Evolutionary conservation across 2,888 invertebrate genomes (phyloP), one percentile per base, ranked within the genome.

Genomic region (Apamea epomidion): DNA sequence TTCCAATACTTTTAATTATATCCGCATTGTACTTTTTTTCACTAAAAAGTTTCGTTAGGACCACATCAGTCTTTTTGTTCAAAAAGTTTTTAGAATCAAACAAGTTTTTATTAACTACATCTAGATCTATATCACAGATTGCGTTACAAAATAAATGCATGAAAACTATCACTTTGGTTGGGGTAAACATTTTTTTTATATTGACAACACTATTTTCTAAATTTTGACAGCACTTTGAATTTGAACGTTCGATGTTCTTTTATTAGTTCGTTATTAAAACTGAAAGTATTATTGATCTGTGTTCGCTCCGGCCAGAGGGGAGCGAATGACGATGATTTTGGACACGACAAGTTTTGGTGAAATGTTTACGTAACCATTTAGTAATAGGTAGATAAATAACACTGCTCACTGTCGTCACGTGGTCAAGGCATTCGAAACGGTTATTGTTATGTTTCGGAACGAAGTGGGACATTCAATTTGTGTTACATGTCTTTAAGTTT

Each of bases 311-410:
- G 83, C 84, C 90, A 89, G 92, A 93, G 93, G 88, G 92, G 92
- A 90, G 86, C 90, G 92, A 90, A 90, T 93, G 93, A 94, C 93
- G 95, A 94, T 94, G 94, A 91, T 94, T 95, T 83, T 83, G 81
- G 48, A 65, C 68, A 90, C 90, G 91, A 91, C 91, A 92, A 92
- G 92, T 93, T 93, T 82, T 83, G 93, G 95, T 94, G 96, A 96
- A 95, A 95, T 94, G 95, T 92, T 96, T 96, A 95, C 93, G 93
- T 95, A 96, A 96, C 90, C 67, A 74, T 76, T 88, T 84, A 90
- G 91, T 91, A 90, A 81, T 87, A 81, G 81, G 85, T 78, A 74
- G 64, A 68, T 84, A 84, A 76, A 85, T 87, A 87, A 65, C 67
- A 73, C 60, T 37, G 85, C 42, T 68, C 76, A 82, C 76, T 74